Evolutionary conservation across 2,888 invertebrate genomes (phyloP).

Genomic region (Leptopterna dolabrata): DNA sequence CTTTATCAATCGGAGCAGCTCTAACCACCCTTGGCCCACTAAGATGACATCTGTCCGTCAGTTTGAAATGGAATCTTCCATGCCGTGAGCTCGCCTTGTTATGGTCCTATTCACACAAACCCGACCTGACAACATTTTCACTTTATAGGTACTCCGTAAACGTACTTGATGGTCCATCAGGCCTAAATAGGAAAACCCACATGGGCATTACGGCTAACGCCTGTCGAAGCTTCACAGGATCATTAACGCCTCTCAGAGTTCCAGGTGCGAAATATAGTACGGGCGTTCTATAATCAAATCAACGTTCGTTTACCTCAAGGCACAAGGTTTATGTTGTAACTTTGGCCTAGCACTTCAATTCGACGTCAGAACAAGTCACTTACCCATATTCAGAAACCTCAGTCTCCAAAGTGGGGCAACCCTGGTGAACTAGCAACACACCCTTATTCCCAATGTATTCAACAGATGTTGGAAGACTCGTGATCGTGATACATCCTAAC

Average conservation of each 20-base stretch:
- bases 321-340: background rate
- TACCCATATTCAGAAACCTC: background rate
- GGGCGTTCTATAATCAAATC: background rate
- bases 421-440: too few species aligned
- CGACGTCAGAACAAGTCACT: background rate
- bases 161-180: background rate
- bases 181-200: background rate
- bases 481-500: too few species aligned
- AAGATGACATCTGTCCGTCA: conserved; percentile 11
- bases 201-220: background rate
- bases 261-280: conserved; percentile 5
- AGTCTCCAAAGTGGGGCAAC: background rate
- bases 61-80: conserved; percentile 13
- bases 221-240: conserved; percentile 1
- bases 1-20: conserved; percentile 12
- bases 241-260: background rate
- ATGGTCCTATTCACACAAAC: conserved; percentile 7
- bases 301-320: background rate
- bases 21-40: conserved; percentile 9
- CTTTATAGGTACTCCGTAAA: background rate
- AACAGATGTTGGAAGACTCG: too few species aligned
- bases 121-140: background rate
- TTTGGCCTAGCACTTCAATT: background rate
- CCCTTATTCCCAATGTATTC: too few species aligned
- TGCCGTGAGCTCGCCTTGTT: background rate